phyloP scores from a whole-genome alignment of 2,888 invertebrate genomes.

The Thecophora atra region DNA sequence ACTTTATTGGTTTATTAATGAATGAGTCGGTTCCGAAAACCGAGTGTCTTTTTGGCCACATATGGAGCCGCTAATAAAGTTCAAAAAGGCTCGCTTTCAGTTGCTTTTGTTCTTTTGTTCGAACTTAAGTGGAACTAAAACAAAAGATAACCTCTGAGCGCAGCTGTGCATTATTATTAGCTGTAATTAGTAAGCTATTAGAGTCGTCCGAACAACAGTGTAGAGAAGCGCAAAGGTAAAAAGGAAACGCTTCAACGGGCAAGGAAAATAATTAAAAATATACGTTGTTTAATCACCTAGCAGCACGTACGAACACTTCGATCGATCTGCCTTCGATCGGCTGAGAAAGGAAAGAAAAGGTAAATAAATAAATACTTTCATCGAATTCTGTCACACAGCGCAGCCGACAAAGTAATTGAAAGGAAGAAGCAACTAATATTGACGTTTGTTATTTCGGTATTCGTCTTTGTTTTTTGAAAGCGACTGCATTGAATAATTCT shows the following conservation, averaged over 20 bases:
- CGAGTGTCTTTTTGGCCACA: neutral
- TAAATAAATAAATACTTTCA: neutral
- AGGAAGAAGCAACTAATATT: neutral
- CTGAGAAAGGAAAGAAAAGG: neutral
- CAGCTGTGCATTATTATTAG: slow-evolving; percentile 1
- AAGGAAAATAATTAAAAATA: neutral
- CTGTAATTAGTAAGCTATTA: slow-evolving; percentile 26
- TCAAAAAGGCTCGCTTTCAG: neutral
- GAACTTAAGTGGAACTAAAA: neutral
- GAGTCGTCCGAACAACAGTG: neutral
- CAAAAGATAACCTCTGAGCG: neutral
- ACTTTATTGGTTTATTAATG: neutral
- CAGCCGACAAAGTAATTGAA: neutral
- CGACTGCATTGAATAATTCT: slow-evolving; percentile 1
- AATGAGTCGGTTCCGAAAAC: neutral
- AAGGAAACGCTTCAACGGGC: neutral
- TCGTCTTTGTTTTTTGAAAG: neutral
- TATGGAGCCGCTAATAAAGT: neutral
- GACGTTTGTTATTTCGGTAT: neutral
- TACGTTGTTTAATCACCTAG: slow-evolving; percentile 21
- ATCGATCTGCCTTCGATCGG: neutral
- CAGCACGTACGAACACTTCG: neutral
- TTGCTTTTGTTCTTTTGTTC: neutral
- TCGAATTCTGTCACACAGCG: slow-evolving; percentile 20
- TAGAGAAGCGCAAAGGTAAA: neutral